These are phyloP conservation scores for Grapholita molesta DNA, from an alignment of 1,140 invertebrate species.

Conservation along the genomic window DNA sequence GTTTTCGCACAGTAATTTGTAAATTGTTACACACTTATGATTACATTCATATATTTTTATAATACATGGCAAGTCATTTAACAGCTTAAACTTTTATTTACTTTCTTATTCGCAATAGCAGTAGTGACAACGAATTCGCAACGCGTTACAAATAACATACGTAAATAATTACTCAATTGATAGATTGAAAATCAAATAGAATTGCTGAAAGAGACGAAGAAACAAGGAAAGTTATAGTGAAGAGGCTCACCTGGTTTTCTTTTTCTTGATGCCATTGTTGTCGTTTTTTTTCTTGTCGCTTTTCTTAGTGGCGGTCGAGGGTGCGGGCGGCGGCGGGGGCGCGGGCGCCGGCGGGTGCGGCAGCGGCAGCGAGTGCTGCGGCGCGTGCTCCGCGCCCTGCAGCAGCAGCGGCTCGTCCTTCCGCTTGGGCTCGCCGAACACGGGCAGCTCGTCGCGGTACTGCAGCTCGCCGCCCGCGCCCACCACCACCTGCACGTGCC, in stretches of 20 bases:
- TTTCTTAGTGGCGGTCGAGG: conserved; percentile 78
- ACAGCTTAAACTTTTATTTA: too few relatives aligned
- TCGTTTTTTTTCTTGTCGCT: conserved; percentile 90
- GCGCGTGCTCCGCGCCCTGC: conserved; percentile 62
- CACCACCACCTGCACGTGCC: conserved; percentile 84
- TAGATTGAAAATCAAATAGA: background rate
- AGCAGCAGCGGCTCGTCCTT: conserved; percentile 79
- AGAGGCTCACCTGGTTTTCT: conserved; percentile 89
- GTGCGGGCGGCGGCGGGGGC: conserved; percentile 46
- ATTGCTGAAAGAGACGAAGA: background rate
- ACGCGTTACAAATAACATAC: background rate
- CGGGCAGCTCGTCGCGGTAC: conserved; percentile 74
- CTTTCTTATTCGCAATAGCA: background rate
- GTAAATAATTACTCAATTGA: background rate
- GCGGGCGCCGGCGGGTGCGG: conserved; percentile 38
- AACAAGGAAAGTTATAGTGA: background rate
- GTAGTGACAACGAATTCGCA: background rate
- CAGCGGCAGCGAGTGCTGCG: conserved; percentile 34
- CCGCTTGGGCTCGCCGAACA: conserved; percentile 70
- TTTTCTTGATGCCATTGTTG: conserved; percentile 94
- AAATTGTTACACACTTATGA: too few relatives aligned
- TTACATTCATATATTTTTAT: too few relatives aligned
- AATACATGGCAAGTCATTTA: too few relatives aligned
- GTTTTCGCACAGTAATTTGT: too few relatives aligned
- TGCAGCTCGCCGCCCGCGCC: conserved; percentile 79